Percentiles rank a stretch among this genome's conserved stretches.
These are phyloP conservation scores for Tragelaphus scriptus DNA, from an alignment of 2,113 vertebrate species.

Conservation along the genomic window DNA sequence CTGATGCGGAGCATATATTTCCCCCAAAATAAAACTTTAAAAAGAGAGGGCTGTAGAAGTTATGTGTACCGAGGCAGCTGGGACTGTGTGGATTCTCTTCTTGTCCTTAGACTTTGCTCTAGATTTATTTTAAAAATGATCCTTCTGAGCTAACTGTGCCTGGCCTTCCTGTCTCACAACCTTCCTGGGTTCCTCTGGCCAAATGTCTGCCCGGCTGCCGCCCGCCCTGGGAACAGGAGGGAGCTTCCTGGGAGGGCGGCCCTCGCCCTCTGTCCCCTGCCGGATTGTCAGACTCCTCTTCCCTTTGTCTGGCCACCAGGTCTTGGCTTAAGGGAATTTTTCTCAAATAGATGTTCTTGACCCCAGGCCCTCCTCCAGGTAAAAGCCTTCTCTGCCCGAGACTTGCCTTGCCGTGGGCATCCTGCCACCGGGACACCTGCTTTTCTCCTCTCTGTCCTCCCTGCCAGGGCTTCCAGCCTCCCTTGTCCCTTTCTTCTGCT, in stretches of 20 bases:
- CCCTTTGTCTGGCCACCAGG: background rate
- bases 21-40: background rate
- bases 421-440: fast-evolving
- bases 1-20: background rate
- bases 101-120: background rate
- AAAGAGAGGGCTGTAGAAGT: background rate
- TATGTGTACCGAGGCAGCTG: background rate
- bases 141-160: background rate
- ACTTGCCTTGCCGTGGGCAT: background rate
- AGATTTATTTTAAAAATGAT: too few species aligned
- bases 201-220: too few species aligned
- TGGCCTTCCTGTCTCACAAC: background rate
- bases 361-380: background rate
- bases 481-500: fast-evolving
- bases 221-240: background rate
- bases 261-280: background rate
- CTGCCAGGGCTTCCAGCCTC: too few species aligned
- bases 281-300: too few species aligned
- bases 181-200: background rate
- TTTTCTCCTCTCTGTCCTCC: too few species aligned
- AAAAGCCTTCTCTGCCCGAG: too few species aligned
- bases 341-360: background rate
- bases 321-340: background rate
- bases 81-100: background rate
- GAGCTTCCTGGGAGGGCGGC: background rate